Percentiles rank a stretch among this genome's conserved stretches.
phyloP scores from a whole-genome alignment of 2,113 vertebrate genomes.

The Uria aalge region DNA sequence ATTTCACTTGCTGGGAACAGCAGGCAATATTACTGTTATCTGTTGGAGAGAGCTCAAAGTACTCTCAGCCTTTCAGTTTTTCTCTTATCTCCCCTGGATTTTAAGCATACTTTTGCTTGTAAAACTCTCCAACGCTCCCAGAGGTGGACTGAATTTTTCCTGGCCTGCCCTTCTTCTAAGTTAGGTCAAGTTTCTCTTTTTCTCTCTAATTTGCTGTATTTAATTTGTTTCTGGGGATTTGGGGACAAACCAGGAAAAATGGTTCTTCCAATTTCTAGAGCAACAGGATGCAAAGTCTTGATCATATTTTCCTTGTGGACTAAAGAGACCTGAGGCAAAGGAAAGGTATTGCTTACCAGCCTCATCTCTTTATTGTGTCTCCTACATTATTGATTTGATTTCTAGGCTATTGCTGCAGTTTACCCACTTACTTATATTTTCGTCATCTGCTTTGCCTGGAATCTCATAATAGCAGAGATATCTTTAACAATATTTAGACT shows the following conservation, averaged over 20 bases:
- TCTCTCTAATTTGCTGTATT: not conserved
- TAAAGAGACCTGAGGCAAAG: not conserved
- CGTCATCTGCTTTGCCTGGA: not conserved
- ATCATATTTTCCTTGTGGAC: not conserved
- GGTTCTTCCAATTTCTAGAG: not conserved
- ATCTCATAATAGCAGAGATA: not conserved
- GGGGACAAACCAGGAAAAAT: not conserved
- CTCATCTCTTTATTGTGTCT: not conserved
- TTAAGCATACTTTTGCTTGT: not conserved
- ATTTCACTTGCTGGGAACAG: constrained; percentile 21
- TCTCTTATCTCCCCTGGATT: not conserved
- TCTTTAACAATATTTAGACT: not conserved
- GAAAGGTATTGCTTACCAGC: not conserved
- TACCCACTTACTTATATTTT: not conserved
- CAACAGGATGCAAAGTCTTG: not conserved
- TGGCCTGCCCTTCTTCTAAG: not conserved
- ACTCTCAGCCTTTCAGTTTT: not conserved
- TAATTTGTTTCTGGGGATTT: not conserved
- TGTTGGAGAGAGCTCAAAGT: not conserved
- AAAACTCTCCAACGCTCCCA: not conserved
- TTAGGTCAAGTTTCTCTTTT: not conserved
- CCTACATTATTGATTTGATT: not conserved
- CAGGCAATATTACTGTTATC: constrained; percentile 16
- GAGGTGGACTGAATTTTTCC: not conserved
- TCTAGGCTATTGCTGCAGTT: not conserved